Evolutionary conservation across 2,888 invertebrate species (phyloP).

Genomic region (Hirtodrosophila alboralis): DNA sequence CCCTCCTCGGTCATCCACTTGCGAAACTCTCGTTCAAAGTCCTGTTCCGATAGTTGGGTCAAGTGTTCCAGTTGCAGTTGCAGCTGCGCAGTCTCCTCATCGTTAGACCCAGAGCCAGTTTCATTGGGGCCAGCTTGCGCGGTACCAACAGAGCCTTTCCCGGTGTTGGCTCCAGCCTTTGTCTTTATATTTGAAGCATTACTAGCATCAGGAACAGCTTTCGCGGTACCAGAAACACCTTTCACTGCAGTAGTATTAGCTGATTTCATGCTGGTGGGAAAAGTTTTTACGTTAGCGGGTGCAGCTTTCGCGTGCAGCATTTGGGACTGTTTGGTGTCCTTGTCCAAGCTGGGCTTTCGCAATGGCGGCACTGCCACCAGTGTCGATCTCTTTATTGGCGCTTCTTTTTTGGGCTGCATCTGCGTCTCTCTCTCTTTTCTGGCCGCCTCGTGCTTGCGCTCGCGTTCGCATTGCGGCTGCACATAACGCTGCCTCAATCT

Average conservation of each 20-base stretch:
- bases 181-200: too few species aligned
- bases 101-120: slow-evolving; percentile 1
- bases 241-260: too few species aligned
- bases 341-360: slow-evolving; percentile 3
- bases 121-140: background rate
- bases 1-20: slow-evolving; percentile 82
- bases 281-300: background rate
- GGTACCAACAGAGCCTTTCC: too few species aligned
- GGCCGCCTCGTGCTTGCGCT: slow-evolving; percentile 49
- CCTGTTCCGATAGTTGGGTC: slow-evolving; percentile 77
- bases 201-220: too few species aligned
- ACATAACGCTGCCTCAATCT: slow-evolving; percentile 3
- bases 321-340: background rate
- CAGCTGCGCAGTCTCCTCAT: slow-evolving; percentile 20
- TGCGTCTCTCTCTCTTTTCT: slow-evolving; percentile 40
- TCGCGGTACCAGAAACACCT: background rate
- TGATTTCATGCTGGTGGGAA: too few species aligned
- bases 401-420: slow-evolving; percentile 22
- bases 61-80: slow-evolving; percentile 75
- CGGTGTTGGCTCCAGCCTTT: too few species aligned
- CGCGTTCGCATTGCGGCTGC: slow-evolving; percentile 49
- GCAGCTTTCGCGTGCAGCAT: background rate
- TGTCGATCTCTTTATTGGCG: background rate
- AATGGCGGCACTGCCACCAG: background rate
- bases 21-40: slow-evolving; percentile 81